Percentiles rank a stretch among this genome's conserved stretches.
phyloP scores from a whole-genome alignment of 1,140 invertebrate genomes.

The Drosophila tristis region DNA sequence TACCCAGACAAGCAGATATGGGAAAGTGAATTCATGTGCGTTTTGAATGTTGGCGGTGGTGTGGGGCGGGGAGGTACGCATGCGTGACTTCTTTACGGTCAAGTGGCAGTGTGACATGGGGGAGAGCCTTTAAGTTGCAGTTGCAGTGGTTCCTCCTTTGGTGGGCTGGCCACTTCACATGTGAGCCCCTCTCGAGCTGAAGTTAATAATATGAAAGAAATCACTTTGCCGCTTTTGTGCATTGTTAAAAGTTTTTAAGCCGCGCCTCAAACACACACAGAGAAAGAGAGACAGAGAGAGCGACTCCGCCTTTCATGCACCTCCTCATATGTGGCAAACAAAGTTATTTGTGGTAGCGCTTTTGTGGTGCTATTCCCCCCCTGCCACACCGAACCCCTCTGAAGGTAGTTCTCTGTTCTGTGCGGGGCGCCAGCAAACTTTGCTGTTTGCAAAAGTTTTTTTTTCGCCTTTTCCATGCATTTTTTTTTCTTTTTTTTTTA shows the following conservation, averaged over 20 bases:
- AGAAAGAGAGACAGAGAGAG: neutral
- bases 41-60: neutral
- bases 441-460: conserved; percentile 69
- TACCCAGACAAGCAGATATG: neutral
- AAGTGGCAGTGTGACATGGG: conserved; percentile 27
- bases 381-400: neutral
- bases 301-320: neutral
- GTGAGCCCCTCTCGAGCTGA: conserved; percentile 58
- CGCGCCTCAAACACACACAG: conserved; percentile 70
- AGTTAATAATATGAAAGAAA: conserved; percentile 83
- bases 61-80: conserved; percentile 15
- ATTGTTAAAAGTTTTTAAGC: conserved; percentile 83
- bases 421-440: conserved; percentile 71
- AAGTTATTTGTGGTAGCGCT: conserved; percentile 80
- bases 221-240: conserved; percentile 82
- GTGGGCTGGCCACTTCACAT: conserved; percentile 57
- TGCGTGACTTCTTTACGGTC: conserved; percentile 49
- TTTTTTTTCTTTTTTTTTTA: conserved; percentile 43
- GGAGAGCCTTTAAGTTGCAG: conserved; percentile 4
- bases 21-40: neutral
- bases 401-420: conserved; percentile 55
- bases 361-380: conserved; percentile 54
- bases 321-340: conserved; percentile 72
- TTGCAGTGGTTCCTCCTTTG: conserved; percentile 28
- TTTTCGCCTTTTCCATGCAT: conserved; percentile 45